Evolutionary conservation across 2,113 vertebrate species (phyloP), one percentile per base, ranked within the genome.

Genomic region (Pao palembangensis): DNA sequence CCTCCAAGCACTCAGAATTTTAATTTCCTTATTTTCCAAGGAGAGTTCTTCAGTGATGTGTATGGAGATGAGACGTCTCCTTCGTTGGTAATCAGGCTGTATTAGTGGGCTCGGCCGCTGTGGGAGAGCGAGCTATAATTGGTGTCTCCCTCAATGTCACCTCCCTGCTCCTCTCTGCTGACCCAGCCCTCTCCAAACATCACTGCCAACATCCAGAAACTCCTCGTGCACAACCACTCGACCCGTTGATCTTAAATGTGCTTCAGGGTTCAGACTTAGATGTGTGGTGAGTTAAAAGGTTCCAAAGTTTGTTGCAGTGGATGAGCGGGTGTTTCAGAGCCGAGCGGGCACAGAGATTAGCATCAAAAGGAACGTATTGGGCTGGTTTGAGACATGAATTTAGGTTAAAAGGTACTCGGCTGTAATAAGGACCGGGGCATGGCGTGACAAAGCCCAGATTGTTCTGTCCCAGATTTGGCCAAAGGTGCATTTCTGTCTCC

Each of bases 11-110:
- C 73, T 67, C 34, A 25, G 52, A 78, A 67, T 78, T 76, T 52
- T 84, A 85, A 87, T 87, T 83, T 84, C 75, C 81, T 79, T 62
- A 67, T 82, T 83, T 88, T 85, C 83, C 64, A 50, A 71, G 62
- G 74, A 86, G 82, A 77, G 75, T 87, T 76, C 75, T 81, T 71
- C 18, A 69, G 65, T 68, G 81, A 82, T 87, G 73, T 86, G 71
- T 67, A 75, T 85, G 78, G 80, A 87, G 88, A 87, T 85, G 75
- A 89, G 82, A 81, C 51, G 70, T 87, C 72, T 83, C 62, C 44
- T 56, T 67, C 60, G 76, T 65, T 50, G 58, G 73, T 68, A 84
- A 71, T 85, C 81, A 78, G 67, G 34, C 71, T 76, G 57, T 80
- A 79, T 88, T 82, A 75, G 78, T 75, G 67, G 79, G 69, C 73